Base-by-base conservation (phyloP, 1,140 invertebrate genomes). In the Lucilia sericata region DNA sequence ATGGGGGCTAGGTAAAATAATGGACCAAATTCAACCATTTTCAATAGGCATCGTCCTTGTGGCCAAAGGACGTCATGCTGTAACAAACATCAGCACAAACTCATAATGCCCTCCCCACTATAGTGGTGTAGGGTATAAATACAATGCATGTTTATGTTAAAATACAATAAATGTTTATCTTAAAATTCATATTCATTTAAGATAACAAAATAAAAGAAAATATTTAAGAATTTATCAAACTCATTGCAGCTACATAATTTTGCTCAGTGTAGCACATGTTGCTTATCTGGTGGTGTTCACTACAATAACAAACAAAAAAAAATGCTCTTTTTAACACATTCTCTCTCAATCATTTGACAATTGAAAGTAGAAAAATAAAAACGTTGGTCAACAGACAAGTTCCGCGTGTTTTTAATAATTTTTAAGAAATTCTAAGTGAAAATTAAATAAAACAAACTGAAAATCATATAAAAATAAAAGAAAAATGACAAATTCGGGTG, bases 401-500 rank as follows among this genome's bases (percentile, higher is more conserved):
- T 65, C 82, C 82, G 82, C 82, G 82, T 82, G 82, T 65, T 82
- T 80, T 80, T 12, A 80, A 51, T 25, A 70, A 70, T 70, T 70
- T 70, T 60, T 60, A 17, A 60, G 14, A n/a, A 60, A n/a, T n/a
- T 4, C 4, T n/a, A n/a, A 14, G n/a, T n/a, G 5, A 60, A 60
- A 78, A 42, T 30, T 78, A 42, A 51, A 80, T 21, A 70, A 70
- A 70, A 70, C 2, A 19, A 70, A 70, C 19, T 80, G 2, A 51
- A 80, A 49, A 80, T 25, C 9, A 1, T 51, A 80, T 13, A 21
- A 21, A 25, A 21, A 21, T 25, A 10, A 80, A 19, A 21, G 14
- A 78, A 75, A 78, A 76, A 82, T 84, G 84, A 82, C 84, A 9
- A 84, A 84, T 19, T 17, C 70, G 10, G 42, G 21, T 5, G 74